phyloP scores from a whole-genome alignment of 2,797 vertebrate species.

The Acanthiza pusilla region DNA sequence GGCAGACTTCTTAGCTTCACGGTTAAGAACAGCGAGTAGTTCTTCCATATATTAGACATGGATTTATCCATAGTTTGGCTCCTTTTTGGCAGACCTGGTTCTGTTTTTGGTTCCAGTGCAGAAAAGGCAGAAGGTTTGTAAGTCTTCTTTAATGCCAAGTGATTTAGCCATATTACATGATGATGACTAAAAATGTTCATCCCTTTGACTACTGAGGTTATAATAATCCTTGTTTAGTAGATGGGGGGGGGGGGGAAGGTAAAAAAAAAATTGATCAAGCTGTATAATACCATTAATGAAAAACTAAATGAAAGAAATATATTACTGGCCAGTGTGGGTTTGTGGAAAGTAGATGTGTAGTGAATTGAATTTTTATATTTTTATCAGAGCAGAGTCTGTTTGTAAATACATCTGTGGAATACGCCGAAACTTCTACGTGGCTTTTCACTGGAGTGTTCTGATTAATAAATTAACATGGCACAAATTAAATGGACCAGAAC shows the following conservation, averaged over 20 bases:
- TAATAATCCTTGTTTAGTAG: background rate
- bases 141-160: background rate
- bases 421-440: background rate
- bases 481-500: background rate
- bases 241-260: background rate
- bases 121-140: background rate
- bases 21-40: background rate
- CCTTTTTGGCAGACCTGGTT: background rate
- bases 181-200: background rate
- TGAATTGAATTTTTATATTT: background rate
- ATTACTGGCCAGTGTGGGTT: background rate
- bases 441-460: background rate
- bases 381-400: background rate
- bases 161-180: background rate
- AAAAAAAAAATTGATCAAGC: background rate
- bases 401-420: background rate
- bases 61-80: background rate
- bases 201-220: background rate
- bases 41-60: accelerated
- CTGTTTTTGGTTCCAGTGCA: background rate
- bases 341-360: background rate
- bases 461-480: background rate
- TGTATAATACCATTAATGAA: background rate
- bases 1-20: background rate
- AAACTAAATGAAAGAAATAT: background rate